Evolutionary conservation across 2,797 vertebrate genomes (phyloP), one percentile per base, ranked within the genome.

Genomic region (Leptodactylus fallax): DNA sequence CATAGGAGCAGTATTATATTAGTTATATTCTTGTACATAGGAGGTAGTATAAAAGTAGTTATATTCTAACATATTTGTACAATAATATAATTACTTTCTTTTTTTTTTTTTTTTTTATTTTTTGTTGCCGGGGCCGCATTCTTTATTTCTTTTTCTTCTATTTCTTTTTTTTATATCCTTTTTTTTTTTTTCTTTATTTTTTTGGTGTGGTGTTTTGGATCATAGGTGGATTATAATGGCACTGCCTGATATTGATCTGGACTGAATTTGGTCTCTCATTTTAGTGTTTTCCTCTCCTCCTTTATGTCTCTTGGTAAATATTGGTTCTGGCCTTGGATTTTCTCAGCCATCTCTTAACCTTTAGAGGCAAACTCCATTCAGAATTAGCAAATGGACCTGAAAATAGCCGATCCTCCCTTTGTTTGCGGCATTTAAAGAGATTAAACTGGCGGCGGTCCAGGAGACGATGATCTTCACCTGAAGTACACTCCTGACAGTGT

Each of bases 381-480:
- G 67, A 88, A 88, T 88, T 88, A 88, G 69, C 87, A 88, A 85
- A 88, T 85, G 83, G 78, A 81, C 83, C 83, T 88, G 78, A 82
- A 88, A 88, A 77, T 76, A 85, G 47, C 83, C 47, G 83, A 85
- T 85, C 83, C 71, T 36, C 78, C 49, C 69, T 81, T 85, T 88
- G 87, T 88, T 85, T 88, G 69, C 12, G 58, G 78, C 87, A 85
- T 88, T 85, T 88, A 85, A 85, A 58, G 49, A 85, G 83, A 88
- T 88, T 88, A 82, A 88, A 77, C 69, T 85, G 83, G 83, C 87
- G 12, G 56, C 25, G 11, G 21, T 81, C 78, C 87, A 88, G 87
- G 1, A 0, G 6, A 1, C 67, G 65, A 56, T 81, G 56, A 51
- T 71, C 55, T 81, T 72, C 58, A 55, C 56, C 58, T 53, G 53